A percentile compares a stretch with the other conserved stretches of the same genome.
phyloP scores from a whole-genome alignment of 2,113 vertebrate species.

The Apistogramma diplotaenia region DNA sequence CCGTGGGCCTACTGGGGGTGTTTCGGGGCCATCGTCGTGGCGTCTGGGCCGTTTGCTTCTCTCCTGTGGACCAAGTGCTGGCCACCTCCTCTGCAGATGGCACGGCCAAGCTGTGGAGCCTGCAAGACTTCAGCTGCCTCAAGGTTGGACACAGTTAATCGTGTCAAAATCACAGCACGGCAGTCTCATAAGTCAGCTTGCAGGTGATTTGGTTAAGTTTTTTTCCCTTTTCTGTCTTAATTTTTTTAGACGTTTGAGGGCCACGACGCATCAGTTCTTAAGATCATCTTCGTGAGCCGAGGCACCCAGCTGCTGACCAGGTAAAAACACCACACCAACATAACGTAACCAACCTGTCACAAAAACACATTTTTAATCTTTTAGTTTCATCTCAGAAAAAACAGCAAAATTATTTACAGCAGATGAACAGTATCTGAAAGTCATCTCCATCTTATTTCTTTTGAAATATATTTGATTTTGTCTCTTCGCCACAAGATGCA shows the following conservation, averaged over 20 bases:
- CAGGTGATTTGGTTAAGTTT: background rate
- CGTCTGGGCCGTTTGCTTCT: slow-evolving; percentile 94
- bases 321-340: slow-evolving; percentile 58
- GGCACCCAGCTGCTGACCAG: slow-evolving; percentile 92
- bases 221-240: background rate
- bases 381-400: too few species aligned
- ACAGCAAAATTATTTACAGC: too few species aligned
- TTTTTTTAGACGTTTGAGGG: slow-evolving; percentile 91
- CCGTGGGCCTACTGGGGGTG: slow-evolving; percentile 82
- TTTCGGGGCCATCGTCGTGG: slow-evolving; percentile 89
- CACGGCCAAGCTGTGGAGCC: slow-evolving; percentile 87
- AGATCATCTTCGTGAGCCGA: slow-evolving; percentile 88
- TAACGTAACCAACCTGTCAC: background rate
- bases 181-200: background rate
- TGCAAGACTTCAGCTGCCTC: slow-evolving; percentile 93
- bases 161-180: background rate
- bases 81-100: slow-evolving; percentile 92
- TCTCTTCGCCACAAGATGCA: background rate
- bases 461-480: background rate
- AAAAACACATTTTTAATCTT: background rate
- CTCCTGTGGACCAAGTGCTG: slow-evolving; percentile 90
- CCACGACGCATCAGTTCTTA: slow-evolving; percentile 94
- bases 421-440: too few species aligned
- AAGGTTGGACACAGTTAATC: slow-evolving; percentile 74
- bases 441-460: too few species aligned